A percentile compares a stretch with the other conserved stretches of the same genome.
Conservation (phyloP, 2,888 invertebrate genomes). For the Sarcophaga subvicina region DNA sequence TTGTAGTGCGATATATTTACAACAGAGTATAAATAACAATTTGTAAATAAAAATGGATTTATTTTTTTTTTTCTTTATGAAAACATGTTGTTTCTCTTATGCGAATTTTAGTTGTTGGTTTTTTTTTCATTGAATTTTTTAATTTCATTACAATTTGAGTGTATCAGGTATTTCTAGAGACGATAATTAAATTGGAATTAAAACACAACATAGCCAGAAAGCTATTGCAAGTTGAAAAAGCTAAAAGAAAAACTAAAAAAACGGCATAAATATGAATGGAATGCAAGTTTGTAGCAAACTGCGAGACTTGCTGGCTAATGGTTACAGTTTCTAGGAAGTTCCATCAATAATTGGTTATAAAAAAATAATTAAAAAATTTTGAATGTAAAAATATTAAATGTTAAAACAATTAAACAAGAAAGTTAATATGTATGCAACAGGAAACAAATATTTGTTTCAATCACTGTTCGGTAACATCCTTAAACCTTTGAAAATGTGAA, state of each 20-base stretch:
- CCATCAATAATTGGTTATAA: neutral
- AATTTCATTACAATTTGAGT: conserved; percentile 9
- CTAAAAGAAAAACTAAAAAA: neutral
- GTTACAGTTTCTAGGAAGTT: conserved; percentile 14
- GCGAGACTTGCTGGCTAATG: neutral
- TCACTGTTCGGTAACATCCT: too few relatives aligned
- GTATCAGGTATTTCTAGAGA: conserved; percentile 37
- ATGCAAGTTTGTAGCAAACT: neutral
- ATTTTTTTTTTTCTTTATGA: conserved; percentile 19
- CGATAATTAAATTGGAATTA: conserved; percentile 60
- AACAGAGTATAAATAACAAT: conserved; percentile 58
- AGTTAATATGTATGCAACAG: neutral
- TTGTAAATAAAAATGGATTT: conserved; percentile 42
- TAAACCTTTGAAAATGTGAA: too few relatives aligned
- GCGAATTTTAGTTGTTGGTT: conserved; percentile 6
- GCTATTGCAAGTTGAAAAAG: conserved; percentile 43
- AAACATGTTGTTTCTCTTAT: conserved; percentile 37
- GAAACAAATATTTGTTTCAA: neutral
- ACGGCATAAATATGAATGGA: conserved; percentile 29
- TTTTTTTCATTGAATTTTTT: conserved; percentile 10
- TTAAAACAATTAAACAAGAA: neutral
- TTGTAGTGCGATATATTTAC: conserved; percentile 12
- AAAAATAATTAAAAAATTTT: neutral
- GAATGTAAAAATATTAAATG: neutral
- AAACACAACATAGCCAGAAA: conserved; percentile 54